A percentile compares a stretch with the other conserved stretches of the same genome.
Conservation (phyloP, 2,888 invertebrate species). For the Tanypteryx hageni region DNA sequence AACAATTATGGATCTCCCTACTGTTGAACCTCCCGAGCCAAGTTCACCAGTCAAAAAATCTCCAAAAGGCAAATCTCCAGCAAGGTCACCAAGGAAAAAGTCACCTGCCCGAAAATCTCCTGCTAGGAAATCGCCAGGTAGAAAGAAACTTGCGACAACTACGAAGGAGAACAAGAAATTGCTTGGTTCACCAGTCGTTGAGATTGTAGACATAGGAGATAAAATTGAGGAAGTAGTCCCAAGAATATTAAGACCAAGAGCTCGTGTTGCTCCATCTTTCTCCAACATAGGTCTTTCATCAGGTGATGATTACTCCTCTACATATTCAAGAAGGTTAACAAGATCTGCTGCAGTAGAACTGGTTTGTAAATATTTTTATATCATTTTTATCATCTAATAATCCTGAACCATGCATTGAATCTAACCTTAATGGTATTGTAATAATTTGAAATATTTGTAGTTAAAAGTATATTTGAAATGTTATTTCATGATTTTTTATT, state of each 20-base stretch:
- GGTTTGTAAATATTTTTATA: background rate
- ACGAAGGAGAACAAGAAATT: background rate
- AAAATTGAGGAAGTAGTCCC: background rate
- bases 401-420: background rate
- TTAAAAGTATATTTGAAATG: too few relatives aligned
- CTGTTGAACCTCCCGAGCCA: background rate
- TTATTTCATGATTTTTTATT: too few relatives aligned
- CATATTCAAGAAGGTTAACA: constrained; percentile 1
- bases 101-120: constrained; percentile 76
- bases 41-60: constrained; percentile 70
- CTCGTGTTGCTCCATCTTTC: constrained; percentile 54
- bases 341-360: background rate
- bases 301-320: constrained; percentile 3
- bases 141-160: background rate
- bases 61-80: constrained; percentile 78
- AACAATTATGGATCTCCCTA: background rate
- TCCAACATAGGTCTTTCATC: background rate
- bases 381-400: background rate
- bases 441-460: too few relatives aligned
- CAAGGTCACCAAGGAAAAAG: too few relatives aligned
- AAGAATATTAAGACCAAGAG: constrained; percentile 37
- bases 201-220: background rate
- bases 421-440: background rate
- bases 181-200: background rate
- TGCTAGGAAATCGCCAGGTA: constrained; percentile 68